Evolutionary conservation across 2,888 invertebrate species (phyloP).

Genomic region (Ormyrus labotus): DNA sequence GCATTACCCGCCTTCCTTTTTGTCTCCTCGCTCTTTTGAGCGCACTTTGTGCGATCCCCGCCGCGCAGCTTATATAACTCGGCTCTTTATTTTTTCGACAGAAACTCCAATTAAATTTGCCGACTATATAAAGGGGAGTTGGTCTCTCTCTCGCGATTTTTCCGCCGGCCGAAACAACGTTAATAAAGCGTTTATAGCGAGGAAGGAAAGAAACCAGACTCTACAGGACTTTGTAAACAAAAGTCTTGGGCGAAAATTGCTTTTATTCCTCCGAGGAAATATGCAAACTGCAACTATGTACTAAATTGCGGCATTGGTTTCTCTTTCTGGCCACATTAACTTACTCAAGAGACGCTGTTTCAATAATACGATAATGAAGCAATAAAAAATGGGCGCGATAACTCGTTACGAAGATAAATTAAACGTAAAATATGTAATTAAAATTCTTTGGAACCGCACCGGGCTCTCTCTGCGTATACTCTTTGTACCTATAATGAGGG

Average conservation of each 20-base stretch:
- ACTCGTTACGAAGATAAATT: too few species aligned
- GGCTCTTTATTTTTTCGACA: not conserved
- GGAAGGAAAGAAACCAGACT: not conserved
- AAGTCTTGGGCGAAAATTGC: constrained; percentile 30
- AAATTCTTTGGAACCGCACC: too few species aligned
- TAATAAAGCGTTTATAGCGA: constrained; percentile 25
- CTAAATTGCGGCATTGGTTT: not conserved
- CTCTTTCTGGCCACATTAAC: too few species aligned
- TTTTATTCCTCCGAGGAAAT: not conserved
- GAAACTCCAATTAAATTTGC: constrained; percentile 49
- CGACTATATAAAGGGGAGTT: constrained; percentile 8
- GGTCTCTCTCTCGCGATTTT: constrained; percentile 3
- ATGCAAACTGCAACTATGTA: not conserved
- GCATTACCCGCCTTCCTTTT: constrained; percentile 24
- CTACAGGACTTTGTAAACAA: constrained; percentile 22
- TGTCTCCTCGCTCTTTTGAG: constrained; percentile 37
- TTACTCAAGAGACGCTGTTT: too few species aligned
- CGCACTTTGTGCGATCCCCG: constrained; percentile 22
- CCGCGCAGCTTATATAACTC: not conserved
- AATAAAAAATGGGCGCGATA: too few species aligned
- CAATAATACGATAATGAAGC: too few species aligned
- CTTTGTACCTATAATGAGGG: too few species aligned
- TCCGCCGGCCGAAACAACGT: constrained; percentile 1
- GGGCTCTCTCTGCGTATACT: too few species aligned
- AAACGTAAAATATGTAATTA: too few species aligned